These are phyloP conservation scores for Ifrita kowaldi DNA, from an alignment of 2,113 vertebrate genomes.

Conservation along the genomic window DNA sequence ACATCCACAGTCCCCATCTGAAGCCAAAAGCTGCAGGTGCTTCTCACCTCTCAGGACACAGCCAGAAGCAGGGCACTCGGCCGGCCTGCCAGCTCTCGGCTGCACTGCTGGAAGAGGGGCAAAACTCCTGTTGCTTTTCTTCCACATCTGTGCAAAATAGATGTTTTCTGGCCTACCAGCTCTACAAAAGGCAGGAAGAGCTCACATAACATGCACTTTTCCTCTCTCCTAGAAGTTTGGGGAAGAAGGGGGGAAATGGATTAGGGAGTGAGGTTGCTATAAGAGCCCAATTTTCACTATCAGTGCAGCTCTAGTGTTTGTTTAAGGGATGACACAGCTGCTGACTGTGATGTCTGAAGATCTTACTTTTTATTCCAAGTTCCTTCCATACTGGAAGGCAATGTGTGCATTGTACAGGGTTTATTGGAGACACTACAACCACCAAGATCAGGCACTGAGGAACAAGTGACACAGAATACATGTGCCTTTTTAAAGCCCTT, in stretches of 20 bases:
- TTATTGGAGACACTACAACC: neutral
- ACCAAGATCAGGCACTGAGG: neutral
- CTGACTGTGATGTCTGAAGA: neutral
- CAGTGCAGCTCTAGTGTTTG: neutral
- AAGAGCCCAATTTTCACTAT: neutral
- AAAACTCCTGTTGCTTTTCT: neutral
- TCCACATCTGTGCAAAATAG: neutral
- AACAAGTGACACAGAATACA: neutral
- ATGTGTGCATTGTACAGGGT: neutral
- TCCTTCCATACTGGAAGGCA: neutral
- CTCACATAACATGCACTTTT: neutral
- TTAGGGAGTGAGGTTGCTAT: neutral
- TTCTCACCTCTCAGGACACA: neutral
- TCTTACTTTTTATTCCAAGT: neutral
- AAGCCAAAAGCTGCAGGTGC: neutral
- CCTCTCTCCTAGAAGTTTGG: neutral
- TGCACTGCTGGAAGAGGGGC: neutral
- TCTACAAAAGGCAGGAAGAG: neutral
- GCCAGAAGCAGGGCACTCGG: neutral
- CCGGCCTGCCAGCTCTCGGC: neutral
- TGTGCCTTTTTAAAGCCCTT: slow-evolving; percentile 21
- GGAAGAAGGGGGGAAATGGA: neutral
- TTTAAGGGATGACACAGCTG: neutral
- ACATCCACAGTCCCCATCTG: slow-evolving; percentile 4
- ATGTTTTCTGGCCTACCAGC: neutral